These are phyloP conservation scores for Mustela lutreola DNA, from an alignment of 2,113 vertebrate genomes.

Conservation along the genomic window DNA sequence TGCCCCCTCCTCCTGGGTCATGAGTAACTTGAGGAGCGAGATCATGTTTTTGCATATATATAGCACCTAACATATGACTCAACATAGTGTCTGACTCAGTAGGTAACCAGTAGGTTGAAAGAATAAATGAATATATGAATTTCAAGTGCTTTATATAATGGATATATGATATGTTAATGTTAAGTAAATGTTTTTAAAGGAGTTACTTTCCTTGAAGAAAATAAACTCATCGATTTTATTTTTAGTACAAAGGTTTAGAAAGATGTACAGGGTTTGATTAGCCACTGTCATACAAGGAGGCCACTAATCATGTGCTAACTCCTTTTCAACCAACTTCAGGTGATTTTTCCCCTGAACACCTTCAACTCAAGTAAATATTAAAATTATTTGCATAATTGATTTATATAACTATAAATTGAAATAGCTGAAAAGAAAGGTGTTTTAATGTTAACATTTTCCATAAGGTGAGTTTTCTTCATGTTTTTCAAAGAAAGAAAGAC, in stretches of 20 bases:
- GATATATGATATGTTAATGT: background rate
- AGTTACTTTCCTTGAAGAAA: constrained; percentile 19
- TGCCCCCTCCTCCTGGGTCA: background rate
- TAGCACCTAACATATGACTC: background rate
- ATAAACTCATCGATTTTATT: background rate
- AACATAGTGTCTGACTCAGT: background rate
- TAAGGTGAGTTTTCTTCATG: background rate
- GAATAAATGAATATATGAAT: constrained; percentile 50
- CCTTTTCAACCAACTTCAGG: background rate
- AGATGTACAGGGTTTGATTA: background rate
- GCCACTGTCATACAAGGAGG: background rate
- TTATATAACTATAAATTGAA: constrained; percentile 9
- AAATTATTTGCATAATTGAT: constrained; percentile 20
- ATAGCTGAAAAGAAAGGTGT: background rate
- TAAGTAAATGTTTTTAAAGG: constrained; percentile 52
- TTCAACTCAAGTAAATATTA: constrained; percentile 23
- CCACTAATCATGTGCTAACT: background rate
- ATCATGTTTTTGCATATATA: background rate
- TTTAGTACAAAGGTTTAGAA: constrained; percentile 44
- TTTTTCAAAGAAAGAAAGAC: constrained; percentile 1
- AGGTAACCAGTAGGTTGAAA: constrained; percentile 11
- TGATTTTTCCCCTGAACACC: background rate
- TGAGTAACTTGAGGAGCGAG: background rate
- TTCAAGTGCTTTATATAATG: background rate
- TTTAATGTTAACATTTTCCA: constrained; percentile 9